Evolutionary conservation across 1,140 invertebrate species (phyloP), one percentile per base, ranked within the genome.

Genomic region (Wasmannia auropunctata): DNA sequence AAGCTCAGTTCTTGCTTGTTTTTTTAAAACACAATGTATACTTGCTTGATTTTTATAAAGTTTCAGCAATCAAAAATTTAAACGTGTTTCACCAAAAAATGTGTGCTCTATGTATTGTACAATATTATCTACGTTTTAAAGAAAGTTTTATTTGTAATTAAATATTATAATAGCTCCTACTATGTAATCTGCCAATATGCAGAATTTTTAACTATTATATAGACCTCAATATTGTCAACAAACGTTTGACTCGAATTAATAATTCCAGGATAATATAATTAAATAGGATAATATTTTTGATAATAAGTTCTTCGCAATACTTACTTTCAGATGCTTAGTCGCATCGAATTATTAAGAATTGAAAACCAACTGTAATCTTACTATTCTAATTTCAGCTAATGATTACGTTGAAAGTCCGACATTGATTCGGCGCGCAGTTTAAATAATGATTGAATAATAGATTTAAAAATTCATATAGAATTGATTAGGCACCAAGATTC

Each of bases 21-120:
- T 79, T 60, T 65, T 40, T 56, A 31, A 25, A 40, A 25, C 46
- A 43, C 43, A 40, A 76, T 85, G 62, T 69, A 79, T 72, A 67
- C 54, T 84, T 60, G 25, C 46, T 25, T 34, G 31, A 58, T 60
- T 87, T 87, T 88, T 56, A 88, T 58, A 28, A 34, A 56, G 25
- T 70, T 77, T 70, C 56, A 54, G 56, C 70, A 43, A 88, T 83
- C 72, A 86, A 88, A 88, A 88, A 80, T 88, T 87, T 67, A 46
- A 56, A 86, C 86, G 86, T 88, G 58, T 90, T 90, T 87, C 34
- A 54, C n/a, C 25, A 16, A 54, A 8, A 4, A 67, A 7, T 60
- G 22, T 43, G 10, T n/a, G n/a, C n/a, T n/a, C 31, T 58, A 2
- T 5, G 22, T 58, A 56, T 40, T 60, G n/a, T n/a, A n/a, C n/a